Percentiles rank a stretch among this genome's conserved stretches.
phyloP scores from a whole-genome alignment of 2,113 vertebrate species.

The Xenopus tropicalis region UCB_Xtro_10.0 CM004451.2:51193501-51194000 shows the following conservation, averaged over 20 bases:
- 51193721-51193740: neutral
- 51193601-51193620: constrained; percentile 23
- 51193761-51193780: no score
- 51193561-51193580: constrained; percentile 38
- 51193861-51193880: no score
- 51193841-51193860: no score
- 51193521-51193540: constrained; percentile 15
- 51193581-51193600: constrained; percentile 24
- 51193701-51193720: constrained; percentile 11
- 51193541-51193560: constrained; percentile 35
- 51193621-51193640: constrained; percentile 38
- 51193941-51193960: no score
- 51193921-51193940: no score
- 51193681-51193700: constrained; percentile 18
- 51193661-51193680: constrained; percentile 16
- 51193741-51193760: neutral
- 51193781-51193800: no score
- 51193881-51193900: no score
- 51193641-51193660: constrained; percentile 26
- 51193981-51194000: no score
- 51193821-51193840: no score
- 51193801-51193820: no score
- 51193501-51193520: constrained; percentile 40
- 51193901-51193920: no score
- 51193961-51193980: no score